Evolutionary conservation across 2,797 vertebrate species (phyloP), one percentile per base, ranked within the genome.

Genomic region (Megaceryle alcyon): DNA sequence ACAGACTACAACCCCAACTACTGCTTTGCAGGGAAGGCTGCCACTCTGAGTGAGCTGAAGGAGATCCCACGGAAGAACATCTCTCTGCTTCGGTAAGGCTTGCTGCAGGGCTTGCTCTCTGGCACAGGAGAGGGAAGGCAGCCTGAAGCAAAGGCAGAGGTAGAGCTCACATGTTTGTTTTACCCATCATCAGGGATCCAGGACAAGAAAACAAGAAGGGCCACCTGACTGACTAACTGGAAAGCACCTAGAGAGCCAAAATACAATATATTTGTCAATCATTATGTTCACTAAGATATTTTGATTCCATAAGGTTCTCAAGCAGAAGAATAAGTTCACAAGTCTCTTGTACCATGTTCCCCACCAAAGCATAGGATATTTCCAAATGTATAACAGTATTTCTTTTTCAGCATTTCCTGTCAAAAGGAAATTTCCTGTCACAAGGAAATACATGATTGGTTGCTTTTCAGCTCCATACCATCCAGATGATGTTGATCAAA

Each of bases 1-100:
- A 99, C 99, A 0, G 99, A 99, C 95, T 99, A 99, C 97, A 99
- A 99, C 89, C 99, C 99, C 25, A 99, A 99, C 97, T 99, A 99
- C 97, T 99, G 99, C 98, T 99, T 99, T 26, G 98, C 99, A 13
- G 98, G 98, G 51, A 99, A 99, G 95, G 98, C 98, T 0, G 97
- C 98, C 9, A 96, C 98, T 1, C 98, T 99, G 92, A 98, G 97
- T 0, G 99, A 99, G 85, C 98, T 99, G 69, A 99, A 98, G 73
- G 99, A 99, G 96, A 98, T 99, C 28, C 99, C 99, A 2, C 98
- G 98, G 92, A 99, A 98, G 95, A 99, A 99, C 96, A 99, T 99
- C 97, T 98, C 98, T 21, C 98, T 99, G 49, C 98, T 99, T 86
- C 98, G 98, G 99, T 99, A 97, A 93, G 95, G 28, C 60, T 76